Conservation (phyloP, 2,888 invertebrate species). For the Phorcus lineatus region DNA sequence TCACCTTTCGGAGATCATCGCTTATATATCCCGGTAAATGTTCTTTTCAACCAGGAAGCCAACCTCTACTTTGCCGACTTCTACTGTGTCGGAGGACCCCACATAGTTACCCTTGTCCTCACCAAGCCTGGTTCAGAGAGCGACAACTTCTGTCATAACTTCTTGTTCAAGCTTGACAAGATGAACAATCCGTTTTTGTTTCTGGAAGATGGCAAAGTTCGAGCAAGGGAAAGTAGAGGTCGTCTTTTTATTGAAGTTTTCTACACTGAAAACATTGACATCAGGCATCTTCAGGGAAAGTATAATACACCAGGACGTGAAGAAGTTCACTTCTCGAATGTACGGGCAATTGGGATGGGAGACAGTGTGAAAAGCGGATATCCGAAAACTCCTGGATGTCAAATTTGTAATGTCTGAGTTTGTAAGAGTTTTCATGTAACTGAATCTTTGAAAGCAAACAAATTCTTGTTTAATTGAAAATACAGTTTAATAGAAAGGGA, state of each 20-base stretch:
- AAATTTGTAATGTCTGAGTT: not conserved
- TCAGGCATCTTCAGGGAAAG: not conserved
- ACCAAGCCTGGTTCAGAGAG: constrained; percentile 7
- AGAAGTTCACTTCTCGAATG: not conserved
- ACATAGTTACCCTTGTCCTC: constrained; percentile 70
- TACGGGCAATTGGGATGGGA: not conserved
- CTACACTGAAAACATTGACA: constrained; percentile 21
- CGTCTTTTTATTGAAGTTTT: not conserved
- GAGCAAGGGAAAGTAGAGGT: not conserved
- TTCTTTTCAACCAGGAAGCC: constrained; percentile 22
- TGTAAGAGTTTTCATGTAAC: too few relatives aligned
- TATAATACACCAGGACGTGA: too few relatives aligned
- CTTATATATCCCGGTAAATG: constrained; percentile 30
- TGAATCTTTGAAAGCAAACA: too few relatives aligned
- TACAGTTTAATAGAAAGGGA: too few relatives aligned
- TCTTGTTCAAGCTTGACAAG: constrained; percentile 30
- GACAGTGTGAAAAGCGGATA: not conserved
- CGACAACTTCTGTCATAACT: constrained; percentile 32
- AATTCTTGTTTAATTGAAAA: too few relatives aligned
- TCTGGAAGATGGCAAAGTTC: not conserved
- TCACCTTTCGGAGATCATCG: constrained; percentile 39
- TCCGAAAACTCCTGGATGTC: constrained; percentile 1
- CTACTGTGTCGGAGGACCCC: constrained; percentile 67
- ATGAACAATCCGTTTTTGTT: constrained; percentile 36
- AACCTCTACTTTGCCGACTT: constrained; percentile 72